phyloP scores from a whole-genome alignment of 35 echinoderm and acorn worm genomes.

The Ophiothrix spiculata region DNA sequence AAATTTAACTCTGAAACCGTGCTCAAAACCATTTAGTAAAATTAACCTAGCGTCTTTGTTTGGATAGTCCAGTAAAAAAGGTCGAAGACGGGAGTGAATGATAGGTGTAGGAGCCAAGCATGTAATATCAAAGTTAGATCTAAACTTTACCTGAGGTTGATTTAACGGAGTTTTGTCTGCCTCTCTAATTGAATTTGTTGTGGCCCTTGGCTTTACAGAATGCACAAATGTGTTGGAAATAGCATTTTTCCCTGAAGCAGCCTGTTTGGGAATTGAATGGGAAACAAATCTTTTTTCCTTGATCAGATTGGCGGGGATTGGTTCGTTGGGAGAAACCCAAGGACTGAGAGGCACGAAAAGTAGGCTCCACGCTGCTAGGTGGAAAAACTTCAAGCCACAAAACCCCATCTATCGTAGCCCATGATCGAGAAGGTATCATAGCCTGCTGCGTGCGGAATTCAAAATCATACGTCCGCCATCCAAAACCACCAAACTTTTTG shows the following conservation, averaged over 20 bases:
- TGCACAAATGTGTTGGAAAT: background rate
- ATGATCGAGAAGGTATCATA: background rate
- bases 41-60: background rate
- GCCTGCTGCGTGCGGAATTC: background rate
- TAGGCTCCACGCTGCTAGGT: too few species aligned
- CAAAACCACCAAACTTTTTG: background rate
- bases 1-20: background rate
- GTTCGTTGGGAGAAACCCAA: too few species aligned
- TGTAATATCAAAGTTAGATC: too few species aligned
- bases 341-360: too few species aligned
- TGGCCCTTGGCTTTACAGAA: background rate
- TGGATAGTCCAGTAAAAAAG: background rate
- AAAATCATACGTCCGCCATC: background rate
- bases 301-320: too few species aligned
- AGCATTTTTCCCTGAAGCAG: background rate
- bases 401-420: too few species aligned
- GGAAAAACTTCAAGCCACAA: too few species aligned
- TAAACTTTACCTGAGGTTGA: background rate
- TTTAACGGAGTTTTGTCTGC: too few species aligned
- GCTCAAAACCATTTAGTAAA: background rate
- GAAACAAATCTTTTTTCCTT: too few species aligned
- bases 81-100: background rate
- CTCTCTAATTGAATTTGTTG: background rate
- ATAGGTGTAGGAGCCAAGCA: background rate
- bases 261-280: background rate